A percentile compares a stretch with the other conserved stretches of the same genome.
phyloP scores from a whole-genome alignment of 2,113 vertebrate genomes.

The Macaca nemestrina region DNA sequence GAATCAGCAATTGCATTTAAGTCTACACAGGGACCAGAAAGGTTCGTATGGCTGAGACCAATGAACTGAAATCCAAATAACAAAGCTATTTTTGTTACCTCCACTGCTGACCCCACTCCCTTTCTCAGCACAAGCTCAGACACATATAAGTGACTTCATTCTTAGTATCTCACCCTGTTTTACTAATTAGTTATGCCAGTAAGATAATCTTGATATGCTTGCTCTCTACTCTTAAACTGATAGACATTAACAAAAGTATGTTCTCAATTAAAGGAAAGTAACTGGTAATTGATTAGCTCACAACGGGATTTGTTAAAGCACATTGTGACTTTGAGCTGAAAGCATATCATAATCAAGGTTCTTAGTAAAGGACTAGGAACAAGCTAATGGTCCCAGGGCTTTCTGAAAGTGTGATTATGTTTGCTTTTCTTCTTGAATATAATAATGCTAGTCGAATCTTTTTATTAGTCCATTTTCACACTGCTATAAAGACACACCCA shows the following conservation, averaged over 20 bases:
- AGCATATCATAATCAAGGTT: background rate
- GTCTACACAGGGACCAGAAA: background rate
- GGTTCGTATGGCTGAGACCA: background rate
- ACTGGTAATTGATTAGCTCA: background rate
- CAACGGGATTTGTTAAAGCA: constrained; percentile 4
- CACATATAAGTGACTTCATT: background rate
- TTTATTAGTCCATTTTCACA: too few relatives aligned
- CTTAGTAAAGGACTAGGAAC: background rate
- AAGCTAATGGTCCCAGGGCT: background rate
- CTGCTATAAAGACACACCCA: too few relatives aligned
- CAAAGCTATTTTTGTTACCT: background rate
- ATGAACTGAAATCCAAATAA: background rate
- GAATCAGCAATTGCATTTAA: constrained; percentile 30
- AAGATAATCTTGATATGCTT: background rate
- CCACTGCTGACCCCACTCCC: background rate
- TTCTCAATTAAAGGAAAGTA: constrained; percentile 9
- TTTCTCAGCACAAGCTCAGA: background rate
- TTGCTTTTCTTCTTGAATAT: background rate
- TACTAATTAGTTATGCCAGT: background rate
- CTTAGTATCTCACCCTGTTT: background rate
- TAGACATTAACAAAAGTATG: constrained; percentile 9
- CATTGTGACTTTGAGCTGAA: background rate
- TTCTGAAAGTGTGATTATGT: background rate
- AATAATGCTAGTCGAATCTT: background rate
- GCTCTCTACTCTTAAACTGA: constrained; percentile 21